phyloP scores from a whole-genome alignment of 2,797 vertebrate genomes.

The Manis pentadactyla region DNA sequence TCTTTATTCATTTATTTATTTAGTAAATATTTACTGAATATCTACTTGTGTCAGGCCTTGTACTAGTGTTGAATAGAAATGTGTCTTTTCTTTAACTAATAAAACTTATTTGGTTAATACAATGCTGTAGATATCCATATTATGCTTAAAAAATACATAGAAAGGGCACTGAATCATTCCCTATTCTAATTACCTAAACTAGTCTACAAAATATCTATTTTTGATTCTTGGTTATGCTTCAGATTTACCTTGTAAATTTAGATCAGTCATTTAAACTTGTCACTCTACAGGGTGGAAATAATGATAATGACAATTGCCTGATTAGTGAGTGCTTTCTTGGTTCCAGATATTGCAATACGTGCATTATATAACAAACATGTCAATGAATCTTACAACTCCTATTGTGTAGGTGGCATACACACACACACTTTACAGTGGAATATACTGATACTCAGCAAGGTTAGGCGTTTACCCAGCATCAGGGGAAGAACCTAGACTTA shows the following conservation, averaged over 20 bases:
- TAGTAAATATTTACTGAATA: not conserved
- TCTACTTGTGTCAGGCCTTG: not conserved
- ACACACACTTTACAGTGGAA: not conserved
- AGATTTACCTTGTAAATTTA: not conserved
- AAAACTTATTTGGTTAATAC: not conserved
- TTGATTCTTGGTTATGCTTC: not conserved
- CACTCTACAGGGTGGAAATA: not conserved
- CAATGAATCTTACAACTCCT: not conserved
- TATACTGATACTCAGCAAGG: not conserved
- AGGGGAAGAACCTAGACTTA: not conserved
- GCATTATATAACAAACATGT: not conserved
- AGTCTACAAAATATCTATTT: not conserved
- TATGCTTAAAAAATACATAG: not conserved
- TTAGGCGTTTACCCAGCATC: not conserved
- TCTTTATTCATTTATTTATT: not conserved
- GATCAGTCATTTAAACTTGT: not conserved
- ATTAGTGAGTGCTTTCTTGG: not conserved
- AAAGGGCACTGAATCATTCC: not conserved
- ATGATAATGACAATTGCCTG: not conserved
- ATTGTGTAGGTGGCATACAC: not conserved
- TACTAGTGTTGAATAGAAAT: not conserved
- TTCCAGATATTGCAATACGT: not conserved
- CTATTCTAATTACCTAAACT: not conserved
- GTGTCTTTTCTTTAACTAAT: constrained; percentile 7
- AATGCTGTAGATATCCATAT: not conserved